Evolutionary conservation across 2,888 invertebrate genomes (phyloP).

Genomic region (Mamestra brassicae): DNA sequence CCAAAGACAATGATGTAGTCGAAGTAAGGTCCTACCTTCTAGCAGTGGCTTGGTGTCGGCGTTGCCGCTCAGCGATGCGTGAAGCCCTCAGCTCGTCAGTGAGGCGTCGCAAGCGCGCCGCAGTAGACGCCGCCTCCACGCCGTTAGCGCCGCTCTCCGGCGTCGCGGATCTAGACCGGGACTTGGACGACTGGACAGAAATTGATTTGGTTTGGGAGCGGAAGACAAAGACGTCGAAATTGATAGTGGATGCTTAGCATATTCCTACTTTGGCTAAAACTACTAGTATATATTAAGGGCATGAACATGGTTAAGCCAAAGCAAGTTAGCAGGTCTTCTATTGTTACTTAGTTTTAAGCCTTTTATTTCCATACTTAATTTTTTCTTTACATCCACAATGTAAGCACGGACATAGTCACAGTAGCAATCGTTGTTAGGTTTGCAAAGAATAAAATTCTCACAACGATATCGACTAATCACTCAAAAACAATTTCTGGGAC

Average conservation of each 20-base stretch:
- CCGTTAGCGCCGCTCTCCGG: slow-evolving; percentile 87
- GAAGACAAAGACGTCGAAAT: neutral
- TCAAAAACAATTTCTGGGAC: neutral
- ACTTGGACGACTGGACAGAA: slow-evolving; percentile 91
- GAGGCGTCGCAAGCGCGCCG: slow-evolving; percentile 93
- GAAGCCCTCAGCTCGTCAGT: slow-evolving; percentile 93
- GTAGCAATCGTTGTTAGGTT: neutral
- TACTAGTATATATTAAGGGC: neutral
- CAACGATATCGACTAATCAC: neutral
- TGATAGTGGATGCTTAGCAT: neutral
- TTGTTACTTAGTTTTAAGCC: too few species aligned
- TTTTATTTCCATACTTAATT: too few species aligned
- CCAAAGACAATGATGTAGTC: too few species aligned
- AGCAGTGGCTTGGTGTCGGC: slow-evolving; percentile 84
- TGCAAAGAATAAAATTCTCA: neutral
- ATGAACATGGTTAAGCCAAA: neutral
- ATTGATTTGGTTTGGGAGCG: neutral
- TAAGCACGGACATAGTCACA: too few species aligned
- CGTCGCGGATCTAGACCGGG: slow-evolving; percentile 92
- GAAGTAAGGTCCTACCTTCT: slow-evolving; percentile 74
- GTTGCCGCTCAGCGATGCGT: slow-evolving; percentile 85
- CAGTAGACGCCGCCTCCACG: slow-evolving; percentile 80
- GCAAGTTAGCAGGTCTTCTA: too few species aligned
- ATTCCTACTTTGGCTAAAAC: neutral
- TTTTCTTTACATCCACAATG: too few species aligned